Conservation (phyloP, 2,113 vertebrate species). For the Pyxicephalus adspersus region DNA sequence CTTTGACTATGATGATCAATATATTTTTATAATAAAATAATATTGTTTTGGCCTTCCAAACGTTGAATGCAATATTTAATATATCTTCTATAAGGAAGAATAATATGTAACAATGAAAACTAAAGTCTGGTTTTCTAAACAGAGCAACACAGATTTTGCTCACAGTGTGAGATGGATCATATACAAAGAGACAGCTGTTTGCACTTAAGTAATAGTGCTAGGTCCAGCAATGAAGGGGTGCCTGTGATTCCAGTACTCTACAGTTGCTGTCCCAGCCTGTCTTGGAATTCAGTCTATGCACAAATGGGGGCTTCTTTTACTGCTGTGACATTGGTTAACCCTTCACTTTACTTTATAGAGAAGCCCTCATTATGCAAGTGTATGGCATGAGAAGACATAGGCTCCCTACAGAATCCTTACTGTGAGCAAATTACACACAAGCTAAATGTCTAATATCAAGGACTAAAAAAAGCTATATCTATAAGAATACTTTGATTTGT, state of each 20-base stretch:
- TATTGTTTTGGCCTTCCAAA: not conserved
- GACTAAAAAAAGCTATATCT: no score
- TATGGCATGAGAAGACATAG: no score
- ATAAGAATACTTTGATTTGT: no score
- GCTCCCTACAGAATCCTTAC: no score
- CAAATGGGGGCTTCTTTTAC: constrained; percentile 84
- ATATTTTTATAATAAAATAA: not conserved
- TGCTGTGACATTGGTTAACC: constrained; percentile 78
- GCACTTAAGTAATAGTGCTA: constrained; percentile 25
- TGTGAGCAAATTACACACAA: no score
- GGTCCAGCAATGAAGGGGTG: constrained; percentile 60
- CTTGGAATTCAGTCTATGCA: constrained; percentile 87
- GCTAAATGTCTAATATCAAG: no score
- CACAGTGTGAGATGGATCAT: constrained; percentile 30
- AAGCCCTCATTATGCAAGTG: not conserved
- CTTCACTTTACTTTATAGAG: not conserved
- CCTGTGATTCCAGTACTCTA: constrained; percentile 74
- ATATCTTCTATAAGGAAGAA: not conserved
- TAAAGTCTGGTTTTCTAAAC: constrained; percentile 13
- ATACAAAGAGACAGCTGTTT: constrained; percentile 48
- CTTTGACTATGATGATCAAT: not conserved
- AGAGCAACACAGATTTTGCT: constrained; percentile 23
- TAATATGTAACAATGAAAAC: constrained; percentile 11
- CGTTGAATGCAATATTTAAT: not conserved
- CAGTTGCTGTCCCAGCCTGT: constrained; percentile 87